Conservation (phyloP, 2,888 invertebrate species). For the Luperina testacea region DNA sequence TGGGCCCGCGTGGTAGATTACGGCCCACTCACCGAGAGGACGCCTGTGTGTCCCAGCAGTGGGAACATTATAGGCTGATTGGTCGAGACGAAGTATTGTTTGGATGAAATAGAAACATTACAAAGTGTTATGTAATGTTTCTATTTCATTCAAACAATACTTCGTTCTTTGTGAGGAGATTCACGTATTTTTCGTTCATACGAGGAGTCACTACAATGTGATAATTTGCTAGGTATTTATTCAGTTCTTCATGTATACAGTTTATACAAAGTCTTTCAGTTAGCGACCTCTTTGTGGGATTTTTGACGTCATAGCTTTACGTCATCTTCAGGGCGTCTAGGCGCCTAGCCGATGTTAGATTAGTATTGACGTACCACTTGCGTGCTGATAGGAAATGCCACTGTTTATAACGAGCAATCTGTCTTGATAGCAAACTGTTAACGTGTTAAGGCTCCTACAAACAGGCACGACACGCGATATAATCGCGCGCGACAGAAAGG, state of each 20-base stretch:
- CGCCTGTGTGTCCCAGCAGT: background rate
- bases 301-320: slow-evolving; percentile 55
- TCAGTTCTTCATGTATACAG: slow-evolving; percentile 23
- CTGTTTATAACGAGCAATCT: background rate
- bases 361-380: slow-evolving; percentile 22
- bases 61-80: background rate
- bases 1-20: background rate
- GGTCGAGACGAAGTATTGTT: background rate
- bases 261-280: slow-evolving; percentile 36
- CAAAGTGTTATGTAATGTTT: slow-evolving; percentile 7
- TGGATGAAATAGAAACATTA: no score
- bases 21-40: background rate
- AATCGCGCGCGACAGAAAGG: no score
- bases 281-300: slow-evolving; percentile 31
- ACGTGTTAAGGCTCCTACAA: no score
- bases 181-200: slow-evolving; percentile 8
- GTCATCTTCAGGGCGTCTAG: slow-evolving; percentile 49
- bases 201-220: slow-evolving; percentile 34
- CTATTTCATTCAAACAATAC: slow-evolving; percentile 15
- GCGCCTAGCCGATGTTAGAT: slow-evolving; percentile 18
- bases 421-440: background rate
- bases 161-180: background rate
- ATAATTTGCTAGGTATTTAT: slow-evolving; percentile 38
- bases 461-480: no score
- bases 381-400: slow-evolving; percentile 20